These are phyloP conservation scores for Halichoerus grypus DNA, from an alignment of 2,113 vertebrate species.

Conservation along the genomic window DNA sequence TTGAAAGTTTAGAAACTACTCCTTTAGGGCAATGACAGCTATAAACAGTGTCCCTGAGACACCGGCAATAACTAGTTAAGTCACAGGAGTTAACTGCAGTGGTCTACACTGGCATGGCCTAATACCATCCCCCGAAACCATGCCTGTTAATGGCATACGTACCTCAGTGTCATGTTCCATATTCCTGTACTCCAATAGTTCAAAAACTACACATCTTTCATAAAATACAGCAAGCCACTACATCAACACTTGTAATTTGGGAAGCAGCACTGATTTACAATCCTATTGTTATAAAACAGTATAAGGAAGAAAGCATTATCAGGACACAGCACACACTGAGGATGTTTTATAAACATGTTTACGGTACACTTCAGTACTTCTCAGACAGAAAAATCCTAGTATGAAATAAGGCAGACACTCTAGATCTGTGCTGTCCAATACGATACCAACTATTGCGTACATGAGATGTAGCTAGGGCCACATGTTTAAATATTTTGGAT, in stretches of 20 bases:
- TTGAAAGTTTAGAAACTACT: not conserved
- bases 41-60: not conserved
- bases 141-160: not conserved
- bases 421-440: not conserved
- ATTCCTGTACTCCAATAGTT: not conserved
- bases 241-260: not conserved
- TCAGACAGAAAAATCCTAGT: not conserved
- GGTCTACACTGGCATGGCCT: not conserved
- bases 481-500: not conserved
- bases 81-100: not conserved
- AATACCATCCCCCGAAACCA: not conserved
- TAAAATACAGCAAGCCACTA: not conserved
- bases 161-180: not conserved
- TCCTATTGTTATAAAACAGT: not conserved
- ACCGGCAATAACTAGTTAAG: not conserved
- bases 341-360: not conserved
- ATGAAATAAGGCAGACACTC: not conserved
- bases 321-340: not conserved
- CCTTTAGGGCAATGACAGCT: not conserved
- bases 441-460: not conserved
- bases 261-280: not conserved
- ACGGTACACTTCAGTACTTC: not conserved
- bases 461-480: not conserved
- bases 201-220: not conserved
- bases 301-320: not conserved